Evolutionary conservation across 2,888 invertebrate genomes (phyloP).

Genomic region (Tromatobia lineatoria): DNA sequence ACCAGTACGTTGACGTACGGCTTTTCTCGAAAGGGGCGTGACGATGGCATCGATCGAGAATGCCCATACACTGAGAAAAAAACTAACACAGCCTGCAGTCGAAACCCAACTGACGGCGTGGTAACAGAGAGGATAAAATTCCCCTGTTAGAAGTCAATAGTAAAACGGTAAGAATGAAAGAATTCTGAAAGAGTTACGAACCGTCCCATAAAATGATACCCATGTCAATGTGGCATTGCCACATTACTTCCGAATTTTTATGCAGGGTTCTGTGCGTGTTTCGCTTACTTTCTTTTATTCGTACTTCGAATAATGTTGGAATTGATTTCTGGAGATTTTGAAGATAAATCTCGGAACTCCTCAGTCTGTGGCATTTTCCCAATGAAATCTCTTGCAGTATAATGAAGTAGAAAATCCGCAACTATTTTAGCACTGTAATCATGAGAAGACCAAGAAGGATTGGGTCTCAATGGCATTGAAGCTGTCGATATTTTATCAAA

Average conservation of each 20-base stretch:
- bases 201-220: neutral
- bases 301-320: no score
- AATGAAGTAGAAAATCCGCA: neutral
- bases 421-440: neutral
- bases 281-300: neutral
- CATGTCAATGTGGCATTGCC: neutral
- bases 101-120: constrained; percentile 18
- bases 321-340: no score
- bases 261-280: neutral
- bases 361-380: neutral
- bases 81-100: constrained; percentile 11
- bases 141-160: constrained; percentile 1
- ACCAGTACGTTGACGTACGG: constrained; percentile 56
- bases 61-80: constrained; percentile 30
- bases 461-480: neutral
- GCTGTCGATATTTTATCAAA: neutral
- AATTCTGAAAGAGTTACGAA: constrained; percentile 33
- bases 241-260: neutral
- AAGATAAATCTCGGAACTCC: neutral
- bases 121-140: constrained; percentile 7
- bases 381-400: neutral
- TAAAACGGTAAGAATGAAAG: constrained; percentile 8
- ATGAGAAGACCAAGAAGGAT: neutral
- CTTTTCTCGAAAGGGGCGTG: constrained; percentile 54
- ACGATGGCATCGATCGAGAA: constrained; percentile 47